Evolutionary conservation across 2,797 vertebrate species (phyloP), one percentile per base, ranked within the genome.

Genomic region (Vespertilio murinus): DNA sequence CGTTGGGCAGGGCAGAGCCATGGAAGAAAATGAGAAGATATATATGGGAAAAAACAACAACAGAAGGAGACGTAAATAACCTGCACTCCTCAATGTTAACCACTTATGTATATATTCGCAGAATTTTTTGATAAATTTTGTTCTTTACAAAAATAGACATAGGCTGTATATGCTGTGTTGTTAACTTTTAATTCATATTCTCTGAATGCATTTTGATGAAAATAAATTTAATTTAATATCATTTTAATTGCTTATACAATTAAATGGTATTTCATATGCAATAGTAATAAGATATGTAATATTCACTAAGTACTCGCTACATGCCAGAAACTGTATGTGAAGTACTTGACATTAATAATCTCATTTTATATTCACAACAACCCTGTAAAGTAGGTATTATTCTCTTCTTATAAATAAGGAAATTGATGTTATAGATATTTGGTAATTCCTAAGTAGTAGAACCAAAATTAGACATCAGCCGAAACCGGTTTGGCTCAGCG

Each of bases 1-100:
- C 2, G 3, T 12, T 7, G 25, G 0, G 0, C 2, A 12, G 28
- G 52, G 59, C 33, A 33, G 3, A 35, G 3, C 25, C 2, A 0
- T 2, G 3, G 38, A 67, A 71, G n/a, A 54, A 74, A 61, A 40
- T 8, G 5, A 54, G 35, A 69, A 52, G 11, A 69, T 8, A 49
- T 22, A 81, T 16, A 69, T 14, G 64, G 33, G 56, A 33, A n/a
- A 65, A 64, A 56, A 70, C 6, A 81, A 52, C 18, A 52, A 20
- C 6, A 52, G 20, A 18, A 20, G 7, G 23, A 61, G 4, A 49
- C 11, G 12, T 13, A 90, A 65, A 64, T 28, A 67, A 61, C 10
- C 8, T 42, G n/a, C 13, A 77, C 5, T 54, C 28, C 8, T 77
- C 45, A 83, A 54, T 54, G 67, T 6, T 75, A 35, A 83, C 9